phyloP scores from a whole-genome alignment of 2,888 invertebrate genomes.

The Drosophila fulvimacula region DNA sequence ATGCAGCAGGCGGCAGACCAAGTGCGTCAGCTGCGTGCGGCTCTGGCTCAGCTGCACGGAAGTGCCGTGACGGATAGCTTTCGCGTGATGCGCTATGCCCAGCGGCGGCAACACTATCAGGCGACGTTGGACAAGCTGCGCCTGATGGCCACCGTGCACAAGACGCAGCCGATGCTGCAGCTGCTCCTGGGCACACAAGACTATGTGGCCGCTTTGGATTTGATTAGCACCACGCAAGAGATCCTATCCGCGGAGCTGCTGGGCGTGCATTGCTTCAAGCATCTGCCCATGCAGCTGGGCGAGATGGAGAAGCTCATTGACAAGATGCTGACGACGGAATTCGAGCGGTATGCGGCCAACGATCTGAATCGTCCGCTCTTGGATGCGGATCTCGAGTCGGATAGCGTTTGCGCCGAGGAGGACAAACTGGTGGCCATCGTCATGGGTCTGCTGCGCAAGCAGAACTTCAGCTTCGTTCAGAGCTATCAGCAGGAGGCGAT shows the following conservation, averaged over 20 bases:
- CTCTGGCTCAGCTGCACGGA: conserved; percentile 91
- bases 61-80: conserved; percentile 92
- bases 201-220: conserved; percentile 98
- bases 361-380: conserved; percentile 94
- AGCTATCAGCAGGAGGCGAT: conserved; percentile 95
- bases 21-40: conserved; percentile 90
- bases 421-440: conserved; percentile 95
- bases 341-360: conserved; percentile 94
- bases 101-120: conserved; percentile 88
- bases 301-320: conserved; percentile 98
- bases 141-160: conserved; percentile 97
- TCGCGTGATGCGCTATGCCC: conserved; percentile 90
- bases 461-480: conserved; percentile 95
- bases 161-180: conserved; percentile 99
- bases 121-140: conserved; percentile 91
- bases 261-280: conserved; percentile 97
- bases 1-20: conserved; percentile 93
- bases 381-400: conserved; percentile 79
- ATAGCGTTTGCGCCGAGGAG: conserved; percentile 86
- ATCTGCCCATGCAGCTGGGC: conserved; percentile 96
- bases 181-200: conserved; percentile 96
- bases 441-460: conserved; percentile 94
- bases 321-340: conserved; percentile 98
- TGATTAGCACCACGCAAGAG: conserved; percentile 97
- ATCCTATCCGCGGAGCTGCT: conserved; percentile 95